Conservation (phyloP, 2,888 invertebrate species). For the Sarcophaga variegata region DNA sequence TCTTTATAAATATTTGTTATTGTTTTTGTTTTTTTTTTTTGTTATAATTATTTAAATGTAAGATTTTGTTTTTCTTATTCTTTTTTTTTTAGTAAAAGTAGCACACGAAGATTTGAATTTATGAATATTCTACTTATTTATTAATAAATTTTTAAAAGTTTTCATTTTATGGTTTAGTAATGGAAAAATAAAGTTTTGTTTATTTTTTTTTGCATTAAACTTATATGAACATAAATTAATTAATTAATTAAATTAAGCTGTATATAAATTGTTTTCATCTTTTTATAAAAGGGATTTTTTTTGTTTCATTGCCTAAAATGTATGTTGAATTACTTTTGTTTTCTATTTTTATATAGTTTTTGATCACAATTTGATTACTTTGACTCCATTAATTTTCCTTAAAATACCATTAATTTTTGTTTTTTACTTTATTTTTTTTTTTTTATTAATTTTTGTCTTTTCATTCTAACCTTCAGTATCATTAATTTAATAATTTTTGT, state of each 20-base stretch:
- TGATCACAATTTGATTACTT: slow-evolving; percentile 80
- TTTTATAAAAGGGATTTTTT: slow-evolving; percentile 41
- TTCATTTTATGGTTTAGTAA: slow-evolving; percentile 33
- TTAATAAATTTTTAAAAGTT: slow-evolving; percentile 65
- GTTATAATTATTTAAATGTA: slow-evolving; percentile 58
- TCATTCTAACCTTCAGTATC: slow-evolving; percentile 10
- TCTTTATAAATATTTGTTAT: slow-evolving; percentile 54
- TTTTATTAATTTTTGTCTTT: slow-evolving; percentile 34
- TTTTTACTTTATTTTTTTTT: slow-evolving; percentile 41
- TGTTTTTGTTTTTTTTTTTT: slow-evolving; percentile 60
- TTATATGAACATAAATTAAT: slow-evolving; percentile 1
- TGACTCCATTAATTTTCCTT: slow-evolving; percentile 73
- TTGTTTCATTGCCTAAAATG: slow-evolving; percentile 64
- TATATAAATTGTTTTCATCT: slow-evolving; percentile 32
- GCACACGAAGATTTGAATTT: slow-evolving; percentile 76
- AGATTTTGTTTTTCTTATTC: slow-evolving; percentile 40
- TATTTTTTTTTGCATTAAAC: background rate
- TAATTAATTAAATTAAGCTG: slow-evolving; percentile 20
- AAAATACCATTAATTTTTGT: slow-evolving; percentile 69
- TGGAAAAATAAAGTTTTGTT: too few species aligned
- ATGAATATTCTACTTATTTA: slow-evolving; percentile 70
- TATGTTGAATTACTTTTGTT: slow-evolving; percentile 60
- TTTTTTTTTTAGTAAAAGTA: slow-evolving; percentile 73
- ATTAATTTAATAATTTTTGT: slow-evolving; percentile 40
- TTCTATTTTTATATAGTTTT: slow-evolving; percentile 67